phyloP scores from a whole-genome alignment of 2,888 invertebrate species.

The Mamestra brassicae region DNA sequence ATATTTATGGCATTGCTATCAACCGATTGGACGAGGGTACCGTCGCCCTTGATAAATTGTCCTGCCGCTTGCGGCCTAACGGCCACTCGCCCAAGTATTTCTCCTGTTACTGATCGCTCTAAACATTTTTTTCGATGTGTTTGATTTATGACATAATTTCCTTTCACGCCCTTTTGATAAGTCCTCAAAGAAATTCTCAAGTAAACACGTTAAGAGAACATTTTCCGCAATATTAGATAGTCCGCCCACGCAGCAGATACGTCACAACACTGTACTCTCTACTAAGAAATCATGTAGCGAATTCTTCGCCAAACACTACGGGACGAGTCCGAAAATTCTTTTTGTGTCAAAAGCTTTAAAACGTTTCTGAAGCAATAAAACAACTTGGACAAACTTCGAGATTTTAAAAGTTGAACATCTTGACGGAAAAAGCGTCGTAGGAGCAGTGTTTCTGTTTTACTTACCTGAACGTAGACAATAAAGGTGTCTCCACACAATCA shows the following conservation, averaged over 20 bases:
- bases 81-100: slow-evolving; percentile 85
- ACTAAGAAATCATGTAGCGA: slow-evolving; percentile 61
- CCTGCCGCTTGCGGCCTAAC: slow-evolving; percentile 84
- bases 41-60: slow-evolving; percentile 89
- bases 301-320: slow-evolving; percentile 55
- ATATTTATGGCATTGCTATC: slow-evolving; percentile 90
- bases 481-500: slow-evolving; percentile 88
- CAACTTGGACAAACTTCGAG: slow-evolving; percentile 77
- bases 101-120: slow-evolving; percentile 83
- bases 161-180: slow-evolving; percentile 81
- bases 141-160: slow-evolving; percentile 86
- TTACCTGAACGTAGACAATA: slow-evolving; percentile 89
- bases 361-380: slow-evolving; percentile 75
- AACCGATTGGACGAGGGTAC: slow-evolving; percentile 89
- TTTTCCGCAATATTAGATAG: slow-evolving; percentile 64
- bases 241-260: slow-evolving; percentile 42
- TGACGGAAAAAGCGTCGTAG: slow-evolving; percentile 82
- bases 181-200: slow-evolving; percentile 71
- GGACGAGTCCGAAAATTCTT: slow-evolving; percentile 70
- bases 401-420: slow-evolving; percentile 86
- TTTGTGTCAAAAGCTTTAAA: slow-evolving; percentile 73
- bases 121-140: slow-evolving; percentile 77
- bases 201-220: slow-evolving; percentile 67
- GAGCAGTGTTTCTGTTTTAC: slow-evolving; percentile 85
- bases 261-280: slow-evolving; percentile 53